Percentiles rank a stretch among this genome's conserved stretches.
phyloP scores from a whole-genome alignment of 1,140 invertebrate genomes.

The Cydia fagiglandana region DNA sequence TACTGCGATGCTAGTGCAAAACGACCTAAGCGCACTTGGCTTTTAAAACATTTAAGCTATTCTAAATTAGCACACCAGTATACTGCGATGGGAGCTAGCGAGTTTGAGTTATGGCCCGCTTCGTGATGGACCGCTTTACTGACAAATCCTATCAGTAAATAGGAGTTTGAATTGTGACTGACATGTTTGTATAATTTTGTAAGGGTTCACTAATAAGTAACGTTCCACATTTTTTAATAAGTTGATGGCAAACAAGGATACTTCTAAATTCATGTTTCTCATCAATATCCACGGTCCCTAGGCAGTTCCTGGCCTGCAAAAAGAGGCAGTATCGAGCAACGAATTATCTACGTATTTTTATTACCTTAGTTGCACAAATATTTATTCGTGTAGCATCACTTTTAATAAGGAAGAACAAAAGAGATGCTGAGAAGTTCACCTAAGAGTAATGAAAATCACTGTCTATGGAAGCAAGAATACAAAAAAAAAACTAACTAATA shows the following conservation, averaged over 20 bases:
- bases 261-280: too few species aligned
- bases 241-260: neutral
- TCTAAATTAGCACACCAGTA: neutral
- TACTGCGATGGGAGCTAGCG: slow-evolving; percentile 53
- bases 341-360: neutral
- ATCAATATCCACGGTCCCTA: too few species aligned
- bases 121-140: slow-evolving; percentile 52
- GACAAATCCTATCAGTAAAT: slow-evolving; percentile 35
- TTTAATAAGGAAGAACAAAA: too few species aligned
- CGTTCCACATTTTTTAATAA: neutral
- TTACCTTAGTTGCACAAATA: too few species aligned
- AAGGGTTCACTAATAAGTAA: too few species aligned
- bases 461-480: neutral
- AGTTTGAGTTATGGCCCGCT: slow-evolving; percentile 42
- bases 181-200: neutral
- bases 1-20: slow-evolving; percentile 46
- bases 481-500: neutral
- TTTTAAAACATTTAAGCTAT: neutral
- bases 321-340: neutral
- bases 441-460: neutral
- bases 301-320: too few species aligned
- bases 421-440: neutral
- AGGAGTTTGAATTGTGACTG: slow-evolving; percentile 5
- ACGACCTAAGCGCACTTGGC: neutral
- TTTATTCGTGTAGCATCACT: too few species aligned